A percentile compares a stretch with the other conserved stretches of the same genome.
These are phyloP conservation scores for Autographa gamma DNA, from an alignment of 2,888 invertebrate species.

Conservation along the genomic window DNA sequence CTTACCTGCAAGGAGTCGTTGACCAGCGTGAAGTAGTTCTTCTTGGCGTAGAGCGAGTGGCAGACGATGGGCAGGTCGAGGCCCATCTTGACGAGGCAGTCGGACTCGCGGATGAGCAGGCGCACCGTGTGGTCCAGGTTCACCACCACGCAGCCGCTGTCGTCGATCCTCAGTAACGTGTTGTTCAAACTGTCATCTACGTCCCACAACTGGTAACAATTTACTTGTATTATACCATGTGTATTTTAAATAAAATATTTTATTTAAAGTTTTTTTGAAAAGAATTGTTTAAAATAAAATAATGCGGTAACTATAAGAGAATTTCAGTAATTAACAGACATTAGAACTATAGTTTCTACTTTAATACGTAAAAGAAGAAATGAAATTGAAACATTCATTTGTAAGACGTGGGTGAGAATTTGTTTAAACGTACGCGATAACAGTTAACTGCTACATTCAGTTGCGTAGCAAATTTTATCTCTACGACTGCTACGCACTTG, in stretches of 20 bases:
- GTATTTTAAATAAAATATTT: too few relatives aligned
- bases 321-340: too few relatives aligned
- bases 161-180: slow-evolving; percentile 90
- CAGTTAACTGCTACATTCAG: background rate
- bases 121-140: slow-evolving; percentile 94
- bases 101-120: slow-evolving; percentile 94
- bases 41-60: slow-evolving; percentile 93
- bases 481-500: slow-evolving; percentile 35
- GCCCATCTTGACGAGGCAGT: slow-evolving; percentile 94
- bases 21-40: slow-evolving; percentile 92
- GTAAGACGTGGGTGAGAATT: background rate
- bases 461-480: slow-evolving; percentile 19
- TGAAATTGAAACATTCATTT: too few relatives aligned
- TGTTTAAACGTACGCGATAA: background rate
- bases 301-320: too few relatives aligned
- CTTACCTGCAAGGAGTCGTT: slow-evolving; percentile 93
- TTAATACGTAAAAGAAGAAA: too few relatives aligned
- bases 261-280: too few relatives aligned
- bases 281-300: too few relatives aligned
- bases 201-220: slow-evolving; percentile 88
- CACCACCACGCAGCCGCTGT: slow-evolving; percentile 91
- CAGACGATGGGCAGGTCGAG: slow-evolving; percentile 95
- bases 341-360: too few relatives aligned
- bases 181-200: slow-evolving; percentile 90
- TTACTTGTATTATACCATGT: background rate